phyloP scores from a whole-genome alignment of 2,113 vertebrate species.

The Odontesthes bonariensis region DNA sequence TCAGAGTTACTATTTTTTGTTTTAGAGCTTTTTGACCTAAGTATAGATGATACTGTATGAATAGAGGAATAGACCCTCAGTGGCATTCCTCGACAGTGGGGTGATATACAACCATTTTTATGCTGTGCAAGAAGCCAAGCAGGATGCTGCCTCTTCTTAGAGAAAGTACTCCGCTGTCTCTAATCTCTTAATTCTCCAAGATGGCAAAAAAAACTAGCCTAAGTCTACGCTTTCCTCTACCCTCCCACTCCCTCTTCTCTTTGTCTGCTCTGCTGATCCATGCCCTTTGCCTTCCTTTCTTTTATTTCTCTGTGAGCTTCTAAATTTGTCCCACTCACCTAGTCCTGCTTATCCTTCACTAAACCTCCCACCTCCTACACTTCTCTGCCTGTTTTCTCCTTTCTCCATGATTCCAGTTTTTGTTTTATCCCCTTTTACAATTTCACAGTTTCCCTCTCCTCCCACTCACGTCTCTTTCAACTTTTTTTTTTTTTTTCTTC shows the following conservation, averaged over 20 bases:
- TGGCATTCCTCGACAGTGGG: constrained; percentile 17
- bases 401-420: constrained; percentile 34
- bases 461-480: constrained; percentile 13
- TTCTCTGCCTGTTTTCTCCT: constrained; percentile 7
- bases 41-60: neutral
- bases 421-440: constrained; percentile 27
- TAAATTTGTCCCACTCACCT: constrained; percentile 33
- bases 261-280: constrained; percentile 32
- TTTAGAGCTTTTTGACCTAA: constrained; percentile 3
- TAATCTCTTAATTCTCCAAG: constrained; percentile 65
- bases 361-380: constrained; percentile 50
- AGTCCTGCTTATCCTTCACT: constrained; percentile 40
- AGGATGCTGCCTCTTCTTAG: constrained; percentile 30
- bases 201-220: constrained; percentile 39
- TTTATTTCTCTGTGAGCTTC: constrained; percentile 32
- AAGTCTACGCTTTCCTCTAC: constrained; percentile 17
- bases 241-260: constrained; percentile 13
- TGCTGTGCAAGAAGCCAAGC: constrained; percentile 23
- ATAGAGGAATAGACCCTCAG: neutral
- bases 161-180: constrained; percentile 33
- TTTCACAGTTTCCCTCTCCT: constrained; percentile 26
- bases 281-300: constrained; percentile 33
- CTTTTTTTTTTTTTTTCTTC: constrained; percentile 1
- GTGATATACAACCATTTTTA: constrained; percentile 25
- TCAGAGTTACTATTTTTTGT: neutral